phyloP scores from a whole-genome alignment of 2,888 invertebrate genomes.

The Operophtera brumata region DNA sequence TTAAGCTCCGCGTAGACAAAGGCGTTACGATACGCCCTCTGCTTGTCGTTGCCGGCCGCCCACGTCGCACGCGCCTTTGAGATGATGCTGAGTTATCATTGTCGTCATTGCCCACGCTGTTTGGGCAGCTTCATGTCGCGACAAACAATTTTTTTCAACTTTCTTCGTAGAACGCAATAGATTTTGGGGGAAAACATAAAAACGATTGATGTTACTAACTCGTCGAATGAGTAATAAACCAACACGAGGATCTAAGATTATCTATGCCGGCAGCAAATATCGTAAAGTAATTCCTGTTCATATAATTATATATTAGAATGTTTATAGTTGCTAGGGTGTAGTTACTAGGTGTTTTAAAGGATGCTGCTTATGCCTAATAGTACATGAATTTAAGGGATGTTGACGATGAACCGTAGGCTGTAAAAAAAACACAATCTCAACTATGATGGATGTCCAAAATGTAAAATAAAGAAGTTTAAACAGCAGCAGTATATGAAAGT shows the following conservation, averaged over 20 bases:
- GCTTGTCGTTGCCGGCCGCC: constrained; percentile 35
- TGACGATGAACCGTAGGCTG: too few relatives aligned
- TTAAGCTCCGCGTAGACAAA: constrained; percentile 30
- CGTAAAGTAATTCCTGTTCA: constrained; percentile 4
- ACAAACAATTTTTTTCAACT: constrained; percentile 7
- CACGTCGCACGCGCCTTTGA: constrained; percentile 33
- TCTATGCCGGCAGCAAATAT: constrained; percentile 5
- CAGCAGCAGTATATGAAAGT: too few relatives aligned
- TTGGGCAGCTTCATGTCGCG: constrained; percentile 11
- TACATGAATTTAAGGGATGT: too few relatives aligned
- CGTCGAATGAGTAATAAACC: constrained; percentile 10
- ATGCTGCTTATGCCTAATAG: too few relatives aligned
- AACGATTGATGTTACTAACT: neutral
- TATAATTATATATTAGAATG: constrained; percentile 5
- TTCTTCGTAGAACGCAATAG: neutral
- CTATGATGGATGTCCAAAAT: too few relatives aligned
- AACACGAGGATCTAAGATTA: neutral
- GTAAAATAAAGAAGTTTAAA: too few relatives aligned
- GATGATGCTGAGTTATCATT: constrained; percentile 64
- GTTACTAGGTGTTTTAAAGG: too few relatives aligned
- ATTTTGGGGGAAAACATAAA: neutral
- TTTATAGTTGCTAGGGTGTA: neutral
- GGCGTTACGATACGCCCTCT: constrained; percentile 31
- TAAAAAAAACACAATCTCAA: too few relatives aligned
- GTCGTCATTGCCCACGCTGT: constrained; percentile 62